Evolutionary conservation across 2,797 vertebrate species (phyloP), one percentile per base, ranked within the genome.

Genomic region (Euphonia xanthogaster): DNA sequence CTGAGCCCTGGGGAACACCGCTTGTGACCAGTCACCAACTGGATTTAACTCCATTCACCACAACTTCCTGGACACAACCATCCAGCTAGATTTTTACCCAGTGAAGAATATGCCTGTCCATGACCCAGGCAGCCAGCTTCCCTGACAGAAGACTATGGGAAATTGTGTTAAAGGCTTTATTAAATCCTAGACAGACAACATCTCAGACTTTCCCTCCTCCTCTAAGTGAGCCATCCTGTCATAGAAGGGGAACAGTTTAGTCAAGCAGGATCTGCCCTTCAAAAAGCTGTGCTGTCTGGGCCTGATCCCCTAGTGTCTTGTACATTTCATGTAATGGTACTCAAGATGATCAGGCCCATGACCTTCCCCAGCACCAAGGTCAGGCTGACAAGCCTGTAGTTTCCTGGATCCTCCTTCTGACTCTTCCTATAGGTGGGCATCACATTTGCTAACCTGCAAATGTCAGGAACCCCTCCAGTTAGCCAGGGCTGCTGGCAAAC

Each of bases 251-350:
- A 28, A 6, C 7, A 37, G 27, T 37, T 68, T 48, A 48, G 27
- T 48, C 27, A 62, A 48, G 9, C 6, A n/a, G 19, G 20, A 24
- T 4, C 15, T 42, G 48, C 9, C 6, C 35, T 35, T 42, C 27
- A 48, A 16, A 48, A 81, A 30, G 16, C 4, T 0, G 0, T 24
- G 8, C 7, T 74, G 47, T 7, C 25, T 37, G 31, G 13, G 15
- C 16, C 16, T 62, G 47, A 68, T n/a, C 3, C 15, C 10, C 15
- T 24, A 7, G 12, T 24, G 16, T 20, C 22, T 54, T n/a, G 15
- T 23, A 35, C 13, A 47, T 35, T 47, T 47, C 31, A 10, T 42
- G 8, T 5, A 11, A 24, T n/a, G 40, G 9, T 14, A 12, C 19
- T 48, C 10, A 28, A 28, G 27, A 10, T 21, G 11, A 55, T 61